Percentiles rank a stretch among this genome's conserved stretches.
phyloP scores from a whole-genome alignment of 2,113 vertebrate species.

The Nerophis ophidion region DNA sequence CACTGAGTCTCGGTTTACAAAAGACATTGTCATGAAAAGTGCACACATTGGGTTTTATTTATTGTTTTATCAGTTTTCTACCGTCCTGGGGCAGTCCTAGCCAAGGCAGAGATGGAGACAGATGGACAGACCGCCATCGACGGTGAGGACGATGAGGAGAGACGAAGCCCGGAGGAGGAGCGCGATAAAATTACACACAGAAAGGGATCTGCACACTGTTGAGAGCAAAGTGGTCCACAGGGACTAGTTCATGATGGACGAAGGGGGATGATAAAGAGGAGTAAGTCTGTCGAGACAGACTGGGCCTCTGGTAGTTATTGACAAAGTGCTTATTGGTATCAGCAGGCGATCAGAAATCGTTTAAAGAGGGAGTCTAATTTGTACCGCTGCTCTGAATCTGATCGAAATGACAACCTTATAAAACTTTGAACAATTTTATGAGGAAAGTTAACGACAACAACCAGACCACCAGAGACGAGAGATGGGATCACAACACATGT shows the following conservation, averaged over 20 bases:
- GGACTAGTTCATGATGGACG: slow-evolving; percentile 14
- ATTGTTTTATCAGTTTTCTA: background rate
- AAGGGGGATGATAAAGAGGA: background rate
- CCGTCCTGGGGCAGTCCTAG: background rate
- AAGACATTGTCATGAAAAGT: too few relatives aligned
- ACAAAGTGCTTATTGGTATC: slow-evolving; percentile 42
- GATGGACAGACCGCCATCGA: background rate
- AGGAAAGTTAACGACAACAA: too few relatives aligned
- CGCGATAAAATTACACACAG: slow-evolving; percentile 11
- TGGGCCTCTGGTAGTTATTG: slow-evolving; percentile 33
- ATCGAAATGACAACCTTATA: too few relatives aligned
- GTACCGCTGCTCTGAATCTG: too few relatives aligned
- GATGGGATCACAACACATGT: too few relatives aligned
- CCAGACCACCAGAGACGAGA: too few relatives aligned
- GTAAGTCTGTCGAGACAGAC: background rate
- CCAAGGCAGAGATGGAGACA: slow-evolving; percentile 6
- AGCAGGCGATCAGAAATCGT: slow-evolving; percentile 27
- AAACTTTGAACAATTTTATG: too few relatives aligned
- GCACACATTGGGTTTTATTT: background rate
- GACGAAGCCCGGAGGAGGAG: background rate
- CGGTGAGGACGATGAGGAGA: background rate
- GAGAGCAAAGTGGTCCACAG: slow-evolving; percentile 21
- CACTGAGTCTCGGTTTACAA: too few relatives aligned
- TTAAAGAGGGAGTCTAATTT: slow-evolving; percentile 3
- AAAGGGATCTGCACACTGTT: slow-evolving; percentile 2